Evolutionary conservation across 1,140 invertebrate genomes (phyloP), one percentile per base, ranked within the genome.

Genomic region (Acyrthosiphon pisum): DNA sequence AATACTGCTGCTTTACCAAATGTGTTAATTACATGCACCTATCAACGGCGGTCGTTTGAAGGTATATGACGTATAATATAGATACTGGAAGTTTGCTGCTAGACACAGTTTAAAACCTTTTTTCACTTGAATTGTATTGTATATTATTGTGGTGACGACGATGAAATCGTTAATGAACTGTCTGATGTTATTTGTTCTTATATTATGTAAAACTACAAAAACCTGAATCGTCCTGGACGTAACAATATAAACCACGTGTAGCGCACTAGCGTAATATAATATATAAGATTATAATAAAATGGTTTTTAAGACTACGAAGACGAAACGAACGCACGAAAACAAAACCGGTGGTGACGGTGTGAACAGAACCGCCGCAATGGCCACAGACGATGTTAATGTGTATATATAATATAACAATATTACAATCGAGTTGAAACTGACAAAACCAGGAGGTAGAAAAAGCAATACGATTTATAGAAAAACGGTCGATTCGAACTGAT

Each of bases 401-500:
- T 48, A n/a, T n/a, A 76, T n/a, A 76, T 76, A 76, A n/a, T 35
- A 48, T 30, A 37, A 41, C 30, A 68, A 6, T 87, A n/a, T 87
- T 26, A 87, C 86, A 87, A n/a, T 87, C 26, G 30, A 46, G 14
- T 84, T 26, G 37, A 84, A 84, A 41, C 83, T 41, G 83, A 44
- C 83, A 41, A 84, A 84, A 84, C 8, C 9, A 26, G 9, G 37
- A 84, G 37, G 41, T 44, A 44, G 83, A 84, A 26, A 23, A 18
- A 41, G 83, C 37, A 23, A 26, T 41, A 30, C n/a, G 48, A 35
- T n/a, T 35, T 23, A n/a, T 89, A 53, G n/a, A n/a, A 50, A 89
- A 89, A 89, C 48, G 48, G 87, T 53, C 87, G n/a, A 89, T 46
- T 81, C 90, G 44, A 83, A 91, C 60, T 76, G 68, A 91, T 68